Conservation (phyloP, 2,888 invertebrate species). For the Napeogenes sylphis region DNA sequence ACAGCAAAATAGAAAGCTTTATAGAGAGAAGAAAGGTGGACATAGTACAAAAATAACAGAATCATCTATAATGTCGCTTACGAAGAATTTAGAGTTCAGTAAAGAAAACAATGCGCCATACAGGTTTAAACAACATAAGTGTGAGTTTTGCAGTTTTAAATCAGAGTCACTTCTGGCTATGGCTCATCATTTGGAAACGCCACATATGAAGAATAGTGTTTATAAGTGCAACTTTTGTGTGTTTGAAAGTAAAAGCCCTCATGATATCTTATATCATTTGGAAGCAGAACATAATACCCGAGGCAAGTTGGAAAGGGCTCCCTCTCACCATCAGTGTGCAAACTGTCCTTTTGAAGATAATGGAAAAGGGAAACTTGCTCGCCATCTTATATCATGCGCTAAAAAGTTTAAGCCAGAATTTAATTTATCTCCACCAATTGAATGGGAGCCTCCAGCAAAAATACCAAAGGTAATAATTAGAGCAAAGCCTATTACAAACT, state of each 20-base stretch:
- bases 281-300: constrained; percentile 91
- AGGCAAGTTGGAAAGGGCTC: constrained; percentile 89
- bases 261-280: constrained; percentile 94
- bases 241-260: constrained; percentile 88
- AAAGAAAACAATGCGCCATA: constrained; percentile 91
- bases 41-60: constrained; percentile 83
- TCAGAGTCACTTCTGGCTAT: constrained; percentile 90
- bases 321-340: constrained; percentile 93
- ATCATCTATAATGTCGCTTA: constrained; percentile 87
- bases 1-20: constrained; percentile 90
- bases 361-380: constrained; percentile 91
- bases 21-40: constrained; percentile 80
- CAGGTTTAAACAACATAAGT: constrained; percentile 85
- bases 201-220: constrained; percentile 92
- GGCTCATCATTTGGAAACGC: constrained; percentile 92
- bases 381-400: constrained; percentile 91
- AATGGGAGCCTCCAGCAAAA: constrained; percentile 96
- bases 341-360: constrained; percentile 97
- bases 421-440: constrained; percentile 90
- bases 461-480: constrained; percentile 82
- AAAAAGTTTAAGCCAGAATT: constrained; percentile 93
- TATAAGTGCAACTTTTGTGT: constrained; percentile 92
- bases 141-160: constrained; percentile 93
- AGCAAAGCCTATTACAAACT: no score
- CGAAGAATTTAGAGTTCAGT: constrained; percentile 90